Conservation (phyloP, 2,797 vertebrate genomes). For the Decapterus maruadsi region DNA sequence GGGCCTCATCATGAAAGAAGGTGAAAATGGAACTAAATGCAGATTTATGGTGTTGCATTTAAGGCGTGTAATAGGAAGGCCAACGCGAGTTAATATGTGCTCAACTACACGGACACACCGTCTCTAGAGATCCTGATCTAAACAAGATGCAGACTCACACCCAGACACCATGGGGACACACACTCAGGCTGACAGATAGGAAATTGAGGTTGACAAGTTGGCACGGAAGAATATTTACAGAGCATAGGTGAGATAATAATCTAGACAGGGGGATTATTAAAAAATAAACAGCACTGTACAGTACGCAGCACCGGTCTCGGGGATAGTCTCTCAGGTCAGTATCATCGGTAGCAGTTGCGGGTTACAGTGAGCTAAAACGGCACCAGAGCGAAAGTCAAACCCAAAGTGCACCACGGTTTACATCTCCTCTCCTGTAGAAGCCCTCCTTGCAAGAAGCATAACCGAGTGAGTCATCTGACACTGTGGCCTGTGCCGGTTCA, state of each 20-base stretch:
- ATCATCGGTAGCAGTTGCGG: slow-evolving; percentile 40
- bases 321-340: slow-evolving; percentile 3
- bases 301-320: slow-evolving; percentile 15
- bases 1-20: slow-evolving; percentile 89
- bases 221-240: slow-evolving; percentile 75
- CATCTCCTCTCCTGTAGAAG: slow-evolving; percentile 57
- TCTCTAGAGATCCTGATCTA: slow-evolving; percentile 68
- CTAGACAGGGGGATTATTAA: slow-evolving; percentile 55
- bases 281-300: slow-evolving; percentile 49
- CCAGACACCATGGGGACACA: slow-evolving; percentile 68
- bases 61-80: slow-evolving; percentile 77
- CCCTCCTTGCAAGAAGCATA: slow-evolving; percentile 56
- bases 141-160: slow-evolving; percentile 72
- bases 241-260: slow-evolving; percentile 73
- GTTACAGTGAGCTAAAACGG: slow-evolving; percentile 38
- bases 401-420: slow-evolving; percentile 45
- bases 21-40: slow-evolving; percentile 91
- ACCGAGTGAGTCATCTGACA: slow-evolving; percentile 78
- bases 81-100: slow-evolving; percentile 69
- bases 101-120: slow-evolving; percentile 55
- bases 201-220: slow-evolving; percentile 82
- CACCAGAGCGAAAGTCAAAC: slow-evolving; percentile 40
- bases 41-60: slow-evolving; percentile 88
- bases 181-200: slow-evolving; percentile 77
- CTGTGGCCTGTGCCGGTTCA: slow-evolving; percentile 75